Evolutionary conservation across 2,797 vertebrate genomes (phyloP).

Genomic region (Poliocrania exsul): DNA sequence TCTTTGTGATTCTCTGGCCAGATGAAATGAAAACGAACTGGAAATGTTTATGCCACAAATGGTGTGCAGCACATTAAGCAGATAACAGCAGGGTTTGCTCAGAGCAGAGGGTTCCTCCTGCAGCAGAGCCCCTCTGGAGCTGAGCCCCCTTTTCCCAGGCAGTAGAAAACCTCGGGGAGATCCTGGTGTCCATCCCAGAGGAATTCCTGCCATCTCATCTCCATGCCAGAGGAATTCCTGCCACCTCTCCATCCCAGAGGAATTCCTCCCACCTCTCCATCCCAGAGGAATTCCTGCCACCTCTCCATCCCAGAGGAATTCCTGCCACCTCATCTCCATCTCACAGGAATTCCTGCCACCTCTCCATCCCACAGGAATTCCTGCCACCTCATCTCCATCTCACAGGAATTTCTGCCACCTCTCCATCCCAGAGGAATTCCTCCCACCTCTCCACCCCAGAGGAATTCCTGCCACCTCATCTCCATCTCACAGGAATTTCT

Average conservation of each 20-base stretch:
- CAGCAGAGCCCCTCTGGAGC: neutral
- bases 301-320: too few relatives aligned
- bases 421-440: too few relatives aligned
- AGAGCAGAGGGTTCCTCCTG: neutral
- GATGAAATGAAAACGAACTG: slow-evolving; percentile 72
- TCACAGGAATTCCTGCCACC: neutral
- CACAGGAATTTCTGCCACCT: too few relatives aligned
- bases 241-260: too few relatives aligned
- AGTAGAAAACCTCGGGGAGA: neutral
- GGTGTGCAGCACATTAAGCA: slow-evolving; percentile 49
- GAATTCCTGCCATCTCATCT: neutral
- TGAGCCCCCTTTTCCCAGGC: slow-evolving; percentile 28
- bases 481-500: too few relatives aligned
- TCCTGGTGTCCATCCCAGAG: neutral
- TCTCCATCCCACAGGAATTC: neutral
- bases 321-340: too few relatives aligned
- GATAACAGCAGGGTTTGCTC: slow-evolving; percentile 44
- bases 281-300: too few relatives aligned
- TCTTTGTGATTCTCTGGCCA: slow-evolving; percentile 61
- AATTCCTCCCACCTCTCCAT: too few relatives aligned
- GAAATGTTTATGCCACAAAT: slow-evolving; percentile 69
- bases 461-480: too few relatives aligned
- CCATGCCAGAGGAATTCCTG: too few relatives aligned
- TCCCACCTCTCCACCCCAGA: too few relatives aligned
- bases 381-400: too few relatives aligned